Conservation (phyloP, 2,113 vertebrate species). For the Gambusia holbrooki region DNA sequence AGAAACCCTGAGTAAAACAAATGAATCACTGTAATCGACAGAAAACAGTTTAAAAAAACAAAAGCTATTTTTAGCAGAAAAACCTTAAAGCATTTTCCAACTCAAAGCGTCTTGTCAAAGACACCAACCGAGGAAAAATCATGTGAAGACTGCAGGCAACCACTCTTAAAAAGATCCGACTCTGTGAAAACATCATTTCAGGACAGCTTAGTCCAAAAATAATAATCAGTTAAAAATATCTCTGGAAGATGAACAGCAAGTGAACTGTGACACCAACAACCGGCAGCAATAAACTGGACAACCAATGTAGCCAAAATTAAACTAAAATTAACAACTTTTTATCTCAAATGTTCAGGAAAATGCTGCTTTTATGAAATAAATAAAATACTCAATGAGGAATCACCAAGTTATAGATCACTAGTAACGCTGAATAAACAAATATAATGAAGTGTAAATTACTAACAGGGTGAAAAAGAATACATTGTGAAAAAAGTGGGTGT, state of each 20-base stretch:
- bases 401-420: not conserved
- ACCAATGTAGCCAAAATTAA: not conserved
- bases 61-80: slow-evolving; percentile 23
- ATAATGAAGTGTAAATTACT: not conserved
- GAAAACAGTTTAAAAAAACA: not conserved
- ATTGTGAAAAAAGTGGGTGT: too few relatives aligned
- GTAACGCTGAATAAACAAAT: not conserved
- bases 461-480: too few relatives aligned
- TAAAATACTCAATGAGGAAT: too few relatives aligned
- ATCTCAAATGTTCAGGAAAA: not conserved
- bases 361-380: not conserved
- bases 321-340: not conserved
- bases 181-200: not conserved
- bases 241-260: not conserved
- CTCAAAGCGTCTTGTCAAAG: slow-evolving; percentile 22
- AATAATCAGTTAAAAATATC: slow-evolving; percentile 48
- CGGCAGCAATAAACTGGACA: not conserved
- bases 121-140: slow-evolving; percentile 1
- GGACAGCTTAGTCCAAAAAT: slow-evolving; percentile 25
- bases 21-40: too few relatives aligned
- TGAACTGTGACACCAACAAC: not conserved
- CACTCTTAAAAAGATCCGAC: not conserved
- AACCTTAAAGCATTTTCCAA: not conserved
- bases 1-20: too few relatives aligned
- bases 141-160: not conserved